These are phyloP conservation scores for Sylvia borin DNA, from an alignment of 2,797 vertebrate species.

Conservation along the genomic window DNA sequence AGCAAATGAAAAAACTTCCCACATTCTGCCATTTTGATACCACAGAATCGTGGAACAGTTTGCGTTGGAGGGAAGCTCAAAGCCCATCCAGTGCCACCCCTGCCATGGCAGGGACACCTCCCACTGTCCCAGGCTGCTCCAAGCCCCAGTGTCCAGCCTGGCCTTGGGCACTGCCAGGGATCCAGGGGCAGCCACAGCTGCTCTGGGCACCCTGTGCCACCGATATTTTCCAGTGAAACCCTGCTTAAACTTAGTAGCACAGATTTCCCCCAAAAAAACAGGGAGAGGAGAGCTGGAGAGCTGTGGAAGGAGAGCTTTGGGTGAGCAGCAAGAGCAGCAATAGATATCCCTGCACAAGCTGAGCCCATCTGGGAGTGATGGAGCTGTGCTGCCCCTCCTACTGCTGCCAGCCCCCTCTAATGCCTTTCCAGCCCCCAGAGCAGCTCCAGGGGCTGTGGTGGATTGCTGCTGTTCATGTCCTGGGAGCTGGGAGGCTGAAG, in stretches of 20 bases:
- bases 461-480: not conserved
- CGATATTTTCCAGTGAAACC: not conserved
- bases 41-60: not conserved
- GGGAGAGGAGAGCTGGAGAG: too few relatives aligned
- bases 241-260: not conserved
- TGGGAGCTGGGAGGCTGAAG: not conserved
- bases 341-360: rapidly evolving
- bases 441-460: not conserved
- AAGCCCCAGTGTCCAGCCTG: not conserved
- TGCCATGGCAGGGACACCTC: not conserved
- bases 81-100: rapidly evolving
- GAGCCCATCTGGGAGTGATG: not conserved
- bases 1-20: not conserved
- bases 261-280: not conserved
- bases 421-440: not conserved
- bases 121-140: not conserved
- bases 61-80: not conserved
- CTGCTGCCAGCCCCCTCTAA: not conserved
- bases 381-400: not conserved
- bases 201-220: not conserved
- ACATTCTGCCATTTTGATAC: not conserved
- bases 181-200: not conserved
- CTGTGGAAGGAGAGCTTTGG: not conserved
- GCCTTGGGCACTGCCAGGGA: not conserved
- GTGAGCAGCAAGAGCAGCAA: not conserved